phyloP scores from a whole-genome alignment of 2,888 invertebrate genomes.

The Diaperis boleti region DNA sequence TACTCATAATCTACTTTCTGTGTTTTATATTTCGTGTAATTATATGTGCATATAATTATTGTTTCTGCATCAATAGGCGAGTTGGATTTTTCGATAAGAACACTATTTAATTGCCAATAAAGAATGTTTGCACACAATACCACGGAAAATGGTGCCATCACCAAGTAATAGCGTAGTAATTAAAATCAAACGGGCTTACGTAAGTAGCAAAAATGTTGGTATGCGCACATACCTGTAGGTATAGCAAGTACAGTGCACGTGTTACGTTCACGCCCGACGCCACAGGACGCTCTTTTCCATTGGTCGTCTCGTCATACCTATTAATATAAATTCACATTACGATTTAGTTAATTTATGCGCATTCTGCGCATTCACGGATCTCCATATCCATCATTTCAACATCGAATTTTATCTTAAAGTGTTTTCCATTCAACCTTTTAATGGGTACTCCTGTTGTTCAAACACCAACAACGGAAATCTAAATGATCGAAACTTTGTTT shows the following conservation, averaged over 20 bases:
- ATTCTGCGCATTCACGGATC: conserved; percentile 53
- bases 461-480: too few species aligned
- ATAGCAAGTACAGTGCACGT: conserved; percentile 44
- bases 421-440: neutral
- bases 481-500: too few species aligned
- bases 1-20: too few species aligned
- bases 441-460: neutral
- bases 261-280: conserved; percentile 48
- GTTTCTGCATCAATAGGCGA: conserved; percentile 1
- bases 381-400: conserved; percentile 21
- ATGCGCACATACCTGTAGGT: conserved; percentile 15
- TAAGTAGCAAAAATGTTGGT: conserved; percentile 30
- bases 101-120: conserved; percentile 33
- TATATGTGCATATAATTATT: neutral
- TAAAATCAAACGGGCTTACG: conserved; percentile 34
- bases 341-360: conserved; percentile 52
- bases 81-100: conserved; percentile 29
- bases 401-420: conserved; percentile 13
- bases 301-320: conserved; percentile 45
- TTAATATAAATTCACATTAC: conserved; percentile 48
- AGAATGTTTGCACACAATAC: conserved; percentile 25
- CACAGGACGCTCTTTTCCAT: conserved; percentile 43
- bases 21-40: neutral
- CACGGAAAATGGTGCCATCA: conserved; percentile 35
- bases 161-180: conserved; percentile 29